Conservation (phyloP, 23 tunicate genomes). For the Halocynthia roretzi region DNA sequence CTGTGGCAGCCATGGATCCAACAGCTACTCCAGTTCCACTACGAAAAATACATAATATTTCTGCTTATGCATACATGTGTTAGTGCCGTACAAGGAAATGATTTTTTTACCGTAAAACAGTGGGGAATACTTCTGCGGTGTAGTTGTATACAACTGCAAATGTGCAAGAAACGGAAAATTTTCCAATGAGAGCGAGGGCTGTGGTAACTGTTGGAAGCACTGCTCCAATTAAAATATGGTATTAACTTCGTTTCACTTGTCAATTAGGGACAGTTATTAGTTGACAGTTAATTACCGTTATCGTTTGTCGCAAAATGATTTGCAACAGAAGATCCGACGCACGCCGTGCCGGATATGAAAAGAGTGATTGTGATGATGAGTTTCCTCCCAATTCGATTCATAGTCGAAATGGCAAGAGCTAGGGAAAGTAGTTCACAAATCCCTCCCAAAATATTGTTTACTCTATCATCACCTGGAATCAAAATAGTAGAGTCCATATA, state of each 20-base stretch:
- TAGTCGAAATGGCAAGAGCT: constrained; percentile 46
- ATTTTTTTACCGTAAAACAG: too few species aligned
- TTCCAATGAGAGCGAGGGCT: constrained; percentile 72
- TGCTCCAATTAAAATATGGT: neutral
- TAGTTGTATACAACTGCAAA: constrained; percentile 76
- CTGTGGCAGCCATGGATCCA: constrained; percentile 82
- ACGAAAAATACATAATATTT: neutral
- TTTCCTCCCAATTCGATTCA: constrained; percentile 72
- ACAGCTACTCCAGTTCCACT: constrained; percentile 78
- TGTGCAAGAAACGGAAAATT: constrained; percentile 62
- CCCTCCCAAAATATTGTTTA: constrained; percentile 82
- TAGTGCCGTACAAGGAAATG: too few species aligned
- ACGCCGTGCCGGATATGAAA: constrained; percentile 35
- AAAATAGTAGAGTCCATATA: too few species aligned
- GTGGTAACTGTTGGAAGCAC: constrained; percentile 29
- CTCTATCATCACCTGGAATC: constrained; percentile 57
- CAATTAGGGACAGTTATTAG: neutral
- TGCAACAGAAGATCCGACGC: constrained; percentile 38
- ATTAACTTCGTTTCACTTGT: neutral
- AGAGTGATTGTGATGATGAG: constrained; percentile 34
- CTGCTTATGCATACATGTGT: too few species aligned
- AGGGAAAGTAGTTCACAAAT: constrained; percentile 68
- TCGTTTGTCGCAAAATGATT: constrained; percentile 28
- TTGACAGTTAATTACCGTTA: constrained; percentile 24
- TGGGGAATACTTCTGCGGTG: constrained; percentile 87